phyloP scores from a whole-genome alignment of 2,113 vertebrate species.

The Pterocles gutturalis region DNA sequence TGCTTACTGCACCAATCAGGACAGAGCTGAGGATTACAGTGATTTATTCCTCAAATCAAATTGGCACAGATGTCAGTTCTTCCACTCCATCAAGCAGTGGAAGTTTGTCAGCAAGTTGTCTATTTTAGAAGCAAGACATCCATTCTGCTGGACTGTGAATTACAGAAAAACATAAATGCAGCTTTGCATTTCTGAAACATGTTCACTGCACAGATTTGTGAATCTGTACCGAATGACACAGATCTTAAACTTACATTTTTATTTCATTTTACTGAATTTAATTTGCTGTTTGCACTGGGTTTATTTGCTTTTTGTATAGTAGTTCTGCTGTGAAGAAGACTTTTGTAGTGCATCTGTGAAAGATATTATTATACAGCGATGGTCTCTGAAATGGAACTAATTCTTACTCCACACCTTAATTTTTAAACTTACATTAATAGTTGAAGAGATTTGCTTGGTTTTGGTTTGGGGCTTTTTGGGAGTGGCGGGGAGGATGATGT shows the following conservation, averaged over 20 bases:
- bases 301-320: not conserved
- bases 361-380: not conserved
- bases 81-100: not conserved
- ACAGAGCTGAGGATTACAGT: not conserved
- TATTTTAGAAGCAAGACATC: not conserved
- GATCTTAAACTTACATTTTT: conserved; percentile 19
- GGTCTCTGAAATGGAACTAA: not conserved
- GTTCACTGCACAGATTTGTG: conserved; percentile 5
- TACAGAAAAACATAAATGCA: not conserved
- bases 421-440: not conserved
- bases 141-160: not conserved
- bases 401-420: not conserved
- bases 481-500: rapidly evolving
- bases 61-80: not conserved
- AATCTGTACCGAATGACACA: not conserved
- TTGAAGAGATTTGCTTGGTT: not conserved
- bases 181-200: not conserved
- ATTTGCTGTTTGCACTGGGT: not conserved
- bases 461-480: not conserved
- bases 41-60: not conserved
- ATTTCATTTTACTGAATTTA: not conserved
- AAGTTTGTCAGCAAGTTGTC: not conserved
- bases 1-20: not conserved
- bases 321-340: not conserved
- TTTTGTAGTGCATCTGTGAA: not conserved